Percentiles rank a stretch among this genome's conserved stretches.
phyloP scores from a whole-genome alignment of 1,140 invertebrate species.

The Drosophila novamexicana region DNA sequence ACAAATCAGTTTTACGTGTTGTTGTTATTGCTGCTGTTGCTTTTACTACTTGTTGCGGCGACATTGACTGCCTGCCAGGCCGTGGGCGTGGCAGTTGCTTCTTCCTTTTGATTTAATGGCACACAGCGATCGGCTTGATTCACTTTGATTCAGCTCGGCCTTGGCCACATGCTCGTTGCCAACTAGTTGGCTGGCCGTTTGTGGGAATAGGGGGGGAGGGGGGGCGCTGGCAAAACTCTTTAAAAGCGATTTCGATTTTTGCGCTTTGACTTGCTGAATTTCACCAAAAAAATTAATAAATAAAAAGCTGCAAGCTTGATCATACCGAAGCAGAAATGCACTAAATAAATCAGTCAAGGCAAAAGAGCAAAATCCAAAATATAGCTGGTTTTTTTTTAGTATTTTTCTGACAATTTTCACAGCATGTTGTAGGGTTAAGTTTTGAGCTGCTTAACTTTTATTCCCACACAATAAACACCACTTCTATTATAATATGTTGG shows the following conservation, averaged over 20 bases:
- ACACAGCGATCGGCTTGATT: slow-evolving; percentile 7
- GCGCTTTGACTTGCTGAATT: slow-evolving; percentile 56
- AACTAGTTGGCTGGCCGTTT: not conserved
- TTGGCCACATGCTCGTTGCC: slow-evolving; percentile 19
- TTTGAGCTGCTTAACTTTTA: no score
- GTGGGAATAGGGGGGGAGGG: not conserved
- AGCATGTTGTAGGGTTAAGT: no score
- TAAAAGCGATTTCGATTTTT: slow-evolving; percentile 45
- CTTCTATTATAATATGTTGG: no score
- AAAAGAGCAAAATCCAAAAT: not conserved
- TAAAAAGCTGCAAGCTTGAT: not conserved
- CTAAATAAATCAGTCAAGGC: not conserved
- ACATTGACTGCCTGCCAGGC: slow-evolving; percentile 19
- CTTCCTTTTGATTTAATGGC: slow-evolving; percentile 53
- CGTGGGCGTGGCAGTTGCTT: slow-evolving; percentile 44
- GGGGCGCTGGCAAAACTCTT: slow-evolving; percentile 3
- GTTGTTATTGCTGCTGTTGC: slow-evolving; percentile 10
- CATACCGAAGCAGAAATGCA: slow-evolving; percentile 16
- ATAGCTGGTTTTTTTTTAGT: no score
- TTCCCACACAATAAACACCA: no score
- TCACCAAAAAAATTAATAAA: slow-evolving; percentile 56
- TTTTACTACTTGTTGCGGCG: slow-evolving; percentile 14
- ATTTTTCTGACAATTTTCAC: no score
- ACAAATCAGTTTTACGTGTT: slow-evolving; percentile 26
- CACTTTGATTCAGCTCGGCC: slow-evolving; percentile 24